Evolutionary conservation across 2,888 invertebrate genomes (phyloP).

Genomic region (Cylindroiulus punctatus): DNA sequence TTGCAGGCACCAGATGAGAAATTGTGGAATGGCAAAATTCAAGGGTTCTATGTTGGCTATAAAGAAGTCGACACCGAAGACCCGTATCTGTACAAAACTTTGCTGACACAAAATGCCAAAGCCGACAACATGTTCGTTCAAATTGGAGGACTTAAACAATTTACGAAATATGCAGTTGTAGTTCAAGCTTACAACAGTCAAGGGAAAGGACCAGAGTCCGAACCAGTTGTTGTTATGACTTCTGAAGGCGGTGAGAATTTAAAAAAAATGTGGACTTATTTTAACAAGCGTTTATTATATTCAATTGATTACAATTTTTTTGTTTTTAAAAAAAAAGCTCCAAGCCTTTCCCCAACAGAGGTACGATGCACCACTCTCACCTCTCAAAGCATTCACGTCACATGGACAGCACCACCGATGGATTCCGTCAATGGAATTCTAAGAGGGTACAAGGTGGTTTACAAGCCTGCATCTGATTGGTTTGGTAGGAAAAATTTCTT

Average conservation of each 20-base stretch:
- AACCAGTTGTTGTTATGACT: slow-evolving; percentile 58
- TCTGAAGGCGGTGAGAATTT: slow-evolving; percentile 59
- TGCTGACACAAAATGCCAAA: slow-evolving; percentile 57
- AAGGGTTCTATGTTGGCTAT: slow-evolving; percentile 58
- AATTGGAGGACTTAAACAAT: slow-evolving; percentile 58
- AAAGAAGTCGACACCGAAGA: slow-evolving; percentile 57
- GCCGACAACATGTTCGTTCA: slow-evolving; percentile 55
- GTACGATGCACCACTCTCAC: slow-evolving; percentile 92
- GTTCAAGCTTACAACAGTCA: slow-evolving; percentile 59
- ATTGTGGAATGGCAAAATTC: slow-evolving; percentile 57
- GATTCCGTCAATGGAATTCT: slow-evolving; percentile 93
- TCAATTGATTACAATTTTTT: slow-evolving; percentile 48
- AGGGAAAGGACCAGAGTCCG: slow-evolving; percentile 58
- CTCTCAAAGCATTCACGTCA: slow-evolving; percentile 91
- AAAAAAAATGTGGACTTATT: slow-evolving; percentile 5
- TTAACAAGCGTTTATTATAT: not conserved
- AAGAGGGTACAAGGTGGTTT: slow-evolving; percentile 94
- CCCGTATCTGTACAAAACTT: slow-evolving; percentile 58
- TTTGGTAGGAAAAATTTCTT: slow-evolving; percentile 72
- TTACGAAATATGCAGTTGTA: slow-evolving; percentile 59
- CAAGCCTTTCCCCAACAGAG: slow-evolving; percentile 76
- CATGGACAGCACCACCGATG: slow-evolving; percentile 93
- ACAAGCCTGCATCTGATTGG: slow-evolving; percentile 91
- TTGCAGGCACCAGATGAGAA: slow-evolving; percentile 58
- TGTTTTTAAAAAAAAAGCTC: slow-evolving; percentile 65